These are phyloP conservation scores for Solea senegalensis DNA, from an alignment of 2,113 vertebrate genomes.

Conservation along the genomic window DNA sequence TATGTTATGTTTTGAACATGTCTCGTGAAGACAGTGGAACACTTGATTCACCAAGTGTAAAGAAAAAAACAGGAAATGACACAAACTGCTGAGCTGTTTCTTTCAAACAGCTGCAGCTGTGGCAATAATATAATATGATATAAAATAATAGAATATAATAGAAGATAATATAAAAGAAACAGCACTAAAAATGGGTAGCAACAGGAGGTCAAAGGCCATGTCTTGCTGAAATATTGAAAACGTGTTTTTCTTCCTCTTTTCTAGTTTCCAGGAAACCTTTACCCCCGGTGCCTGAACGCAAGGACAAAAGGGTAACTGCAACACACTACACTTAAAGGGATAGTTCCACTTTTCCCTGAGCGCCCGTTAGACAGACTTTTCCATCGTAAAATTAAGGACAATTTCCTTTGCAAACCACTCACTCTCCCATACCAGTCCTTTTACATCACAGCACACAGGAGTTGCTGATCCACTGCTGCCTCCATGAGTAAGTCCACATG, in stretches of 20 bases:
- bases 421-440: too few relatives aligned
- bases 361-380: too few relatives aligned
- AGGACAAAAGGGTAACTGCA: conserved; percentile 65
- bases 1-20: too few relatives aligned
- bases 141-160: too few relatives aligned
- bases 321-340: neutral
- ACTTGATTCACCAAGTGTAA: conserved; percentile 2
- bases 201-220: neutral
- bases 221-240: neutral
- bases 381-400: too few relatives aligned
- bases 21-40: neutral
- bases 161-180: too few relatives aligned
- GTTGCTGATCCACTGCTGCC: too few relatives aligned
- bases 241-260: conserved; percentile 69
- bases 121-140: too few relatives aligned
- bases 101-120: neutral
- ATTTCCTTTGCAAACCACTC: too few relatives aligned
- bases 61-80: conserved; percentile 32
- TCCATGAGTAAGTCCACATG: too few relatives aligned
- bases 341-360: too few relatives aligned
- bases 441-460: too few relatives aligned
- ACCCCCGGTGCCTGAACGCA: conserved; percentile 80
- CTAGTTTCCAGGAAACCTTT: conserved; percentile 86
- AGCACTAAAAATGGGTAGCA: neutral
- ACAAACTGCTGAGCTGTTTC: neutral